Evolutionary conservation across 2,113 vertebrate genomes (phyloP).

Genomic region (Climacteris rufus): DNA sequence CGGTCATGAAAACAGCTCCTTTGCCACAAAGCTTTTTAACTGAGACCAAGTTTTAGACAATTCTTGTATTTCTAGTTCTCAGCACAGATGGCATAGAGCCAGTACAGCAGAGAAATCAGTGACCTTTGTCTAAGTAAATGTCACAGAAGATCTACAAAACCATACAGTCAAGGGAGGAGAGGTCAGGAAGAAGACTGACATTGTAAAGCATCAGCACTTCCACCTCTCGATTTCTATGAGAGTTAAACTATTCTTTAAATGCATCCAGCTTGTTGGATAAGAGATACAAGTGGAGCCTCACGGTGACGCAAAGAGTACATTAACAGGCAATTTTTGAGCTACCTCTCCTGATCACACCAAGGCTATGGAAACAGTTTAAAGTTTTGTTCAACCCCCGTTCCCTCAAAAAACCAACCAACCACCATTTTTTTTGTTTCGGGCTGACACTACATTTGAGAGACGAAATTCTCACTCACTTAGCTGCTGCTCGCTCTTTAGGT

Average conservation of each 20-base stretch:
- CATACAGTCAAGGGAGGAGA: background rate
- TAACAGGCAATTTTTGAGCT: background rate
- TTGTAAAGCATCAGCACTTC: background rate
- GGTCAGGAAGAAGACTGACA: rapidly evolving
- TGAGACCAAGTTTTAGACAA: background rate
- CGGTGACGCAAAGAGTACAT: rapidly evolving
- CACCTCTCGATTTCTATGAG: background rate
- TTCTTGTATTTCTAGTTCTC: background rate
- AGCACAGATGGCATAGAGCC: background rate
- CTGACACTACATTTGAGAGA: background rate
- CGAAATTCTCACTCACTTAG: rapidly evolving
- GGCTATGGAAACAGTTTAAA: background rate
- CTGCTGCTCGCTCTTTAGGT: background rate
- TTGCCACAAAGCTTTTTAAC: background rate
- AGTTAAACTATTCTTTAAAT: background rate
- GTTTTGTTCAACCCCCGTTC: background rate
- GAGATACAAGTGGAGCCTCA: background rate
- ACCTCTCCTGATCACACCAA: background rate
- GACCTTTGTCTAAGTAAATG: background rate
- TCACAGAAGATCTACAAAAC: background rate
- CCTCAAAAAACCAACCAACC: background rate
- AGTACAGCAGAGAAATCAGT: background rate
- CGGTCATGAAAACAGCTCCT: background rate
- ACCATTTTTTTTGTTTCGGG: background rate
- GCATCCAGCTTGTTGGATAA: background rate